Evolutionary conservation across 2,888 invertebrate genomes (phyloP).

Genomic region (Melolontha melolontha): DNA sequence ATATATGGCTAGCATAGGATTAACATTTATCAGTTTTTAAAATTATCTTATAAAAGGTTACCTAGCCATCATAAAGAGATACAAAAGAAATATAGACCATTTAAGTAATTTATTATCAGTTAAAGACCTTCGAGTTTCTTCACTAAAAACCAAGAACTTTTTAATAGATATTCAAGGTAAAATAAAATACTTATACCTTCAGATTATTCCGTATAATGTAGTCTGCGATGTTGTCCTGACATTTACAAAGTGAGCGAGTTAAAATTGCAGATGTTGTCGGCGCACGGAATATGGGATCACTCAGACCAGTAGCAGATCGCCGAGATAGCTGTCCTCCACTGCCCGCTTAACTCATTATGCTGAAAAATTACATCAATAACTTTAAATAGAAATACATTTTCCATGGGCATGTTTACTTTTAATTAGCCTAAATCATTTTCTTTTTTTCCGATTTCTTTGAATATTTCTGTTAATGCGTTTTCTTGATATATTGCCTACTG

Average conservation of each 20-base stretch:
- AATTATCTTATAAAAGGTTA: no score
- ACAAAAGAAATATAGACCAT: no score
- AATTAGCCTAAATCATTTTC: slow-evolving; percentile 53
- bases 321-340: slow-evolving; percentile 52
- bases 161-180: slow-evolving; percentile 43
- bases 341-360: slow-evolving; percentile 56
- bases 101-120: slow-evolving; percentile 17
- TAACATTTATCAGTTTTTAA: no score
- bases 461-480: slow-evolving; percentile 38
- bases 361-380: slow-evolving; percentile 60
- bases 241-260: slow-evolving; percentile 60
- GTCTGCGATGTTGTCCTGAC: slow-evolving; percentile 60
- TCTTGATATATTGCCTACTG: slow-evolving; percentile 25
- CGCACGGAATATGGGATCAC: slow-evolving; percentile 51
- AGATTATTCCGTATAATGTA: slow-evolving; percentile 60
- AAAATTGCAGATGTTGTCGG: slow-evolving; percentile 51
- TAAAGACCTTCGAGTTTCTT: slow-evolving; percentile 22
- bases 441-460: slow-evolving; percentile 38
- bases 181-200: slow-evolving; percentile 51
- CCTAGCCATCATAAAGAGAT: no score
- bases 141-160: slow-evolving; percentile 32
- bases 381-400: slow-evolving; percentile 59
- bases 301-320: slow-evolving; percentile 59
- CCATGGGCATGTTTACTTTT: slow-evolving; percentile 55
- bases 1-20: no score